Evolutionary conservation across 2,888 invertebrate genomes (phyloP), one percentile per base, ranked within the genome.

Genomic region (Clostera curtula): DNA sequence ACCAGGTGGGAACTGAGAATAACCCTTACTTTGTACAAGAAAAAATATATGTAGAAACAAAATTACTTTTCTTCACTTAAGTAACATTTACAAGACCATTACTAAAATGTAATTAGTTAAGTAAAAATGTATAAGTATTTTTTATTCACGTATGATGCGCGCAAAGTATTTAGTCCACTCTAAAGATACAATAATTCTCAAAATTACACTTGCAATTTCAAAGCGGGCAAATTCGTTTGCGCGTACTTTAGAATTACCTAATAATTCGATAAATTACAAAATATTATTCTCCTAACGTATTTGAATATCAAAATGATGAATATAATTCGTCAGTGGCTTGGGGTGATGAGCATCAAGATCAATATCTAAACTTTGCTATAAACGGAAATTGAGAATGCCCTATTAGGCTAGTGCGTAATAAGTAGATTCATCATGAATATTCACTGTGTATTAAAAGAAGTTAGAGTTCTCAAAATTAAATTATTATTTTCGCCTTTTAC

Each of bases 81-180:
- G 46, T 49, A 49, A 49, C 37, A 40, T 49, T 49, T 49, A 49
- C 42, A 46, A 49, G 46, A 45, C 36, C n/a, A 36, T 29, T 25
- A 38, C 29, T 22, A 34, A 31, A 30, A 34, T 48, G 29, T 34
- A 41, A 41, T 20, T 19, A 12, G 12, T 40, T 48, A 43, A 37
- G 36, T 37, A 32, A 48, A 4, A 23, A 12, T 20, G n/a, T 7
- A 9, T 20, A 12, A 10, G 3, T 5, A 8, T 19, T n/a, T n/a
- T 9, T 7, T 15, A 23, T 10, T 8, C 23, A 15, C 12, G 6
- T 10, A 15, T 9, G 10, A 23, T 23, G 8, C 13, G n/a, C 9
- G n/a, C n/a, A n/a, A n/a, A n/a, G n/a, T n/a, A n/a, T n/a, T n/a
- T n/a, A n/a, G n/a, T n/a, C n/a, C n/a, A n/a, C n/a, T n/a, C n/a